Percentiles rank a stretch among this genome's conserved stretches.
phyloP scores from a whole-genome alignment of 1,140 invertebrate genomes.

The Drosophila neocordata region DNA sequence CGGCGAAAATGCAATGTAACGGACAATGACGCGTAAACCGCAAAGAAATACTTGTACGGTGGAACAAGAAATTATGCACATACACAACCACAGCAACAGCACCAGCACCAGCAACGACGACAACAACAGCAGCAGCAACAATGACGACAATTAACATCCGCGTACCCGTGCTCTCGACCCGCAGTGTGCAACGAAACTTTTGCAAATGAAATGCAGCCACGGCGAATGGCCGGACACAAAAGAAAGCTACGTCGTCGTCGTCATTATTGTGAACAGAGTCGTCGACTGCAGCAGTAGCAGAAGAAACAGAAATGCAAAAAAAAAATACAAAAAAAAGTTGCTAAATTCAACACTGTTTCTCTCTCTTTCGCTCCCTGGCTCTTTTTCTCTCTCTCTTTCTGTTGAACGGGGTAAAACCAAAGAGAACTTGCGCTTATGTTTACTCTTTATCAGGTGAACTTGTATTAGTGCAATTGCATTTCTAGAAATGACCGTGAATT shows the following conservation, averaged over 20 bases:
- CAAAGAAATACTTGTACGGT: conserved; percentile 5
- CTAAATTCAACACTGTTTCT: not conserved
- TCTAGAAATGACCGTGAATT: not conserved
- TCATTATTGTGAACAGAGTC: not conserved
- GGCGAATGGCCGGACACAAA: conserved; percentile 51
- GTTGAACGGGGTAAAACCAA: conserved; percentile 18
- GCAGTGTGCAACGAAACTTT: conserved; percentile 72
- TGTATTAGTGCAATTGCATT: conserved; percentile 29
- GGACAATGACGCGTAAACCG: conserved; percentile 15
- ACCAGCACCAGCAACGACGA: conserved; percentile 13
- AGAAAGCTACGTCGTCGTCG: conserved; percentile 55
- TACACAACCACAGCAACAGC: conserved; percentile 33
- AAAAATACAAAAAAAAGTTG: conserved; percentile 18
- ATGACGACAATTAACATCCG: conserved; percentile 35
- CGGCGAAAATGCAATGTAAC: conserved; percentile 13
- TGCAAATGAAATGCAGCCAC: conserved; percentile 70
- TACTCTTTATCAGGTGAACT: conserved; percentile 39
- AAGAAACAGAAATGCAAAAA: conserved; percentile 19
- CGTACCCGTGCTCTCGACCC: conserved; percentile 39
- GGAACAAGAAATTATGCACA: conserved; percentile 22
- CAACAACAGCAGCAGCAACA: conserved; percentile 23
- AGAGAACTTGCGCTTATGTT: conserved; percentile 21
- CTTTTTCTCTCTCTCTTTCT: not conserved
- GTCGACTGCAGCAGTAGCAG: conserved; percentile 9
- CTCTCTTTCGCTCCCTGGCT: not conserved